Conservation (phyloP, 2,888 invertebrate species). For the Gibbula magus region DNA sequence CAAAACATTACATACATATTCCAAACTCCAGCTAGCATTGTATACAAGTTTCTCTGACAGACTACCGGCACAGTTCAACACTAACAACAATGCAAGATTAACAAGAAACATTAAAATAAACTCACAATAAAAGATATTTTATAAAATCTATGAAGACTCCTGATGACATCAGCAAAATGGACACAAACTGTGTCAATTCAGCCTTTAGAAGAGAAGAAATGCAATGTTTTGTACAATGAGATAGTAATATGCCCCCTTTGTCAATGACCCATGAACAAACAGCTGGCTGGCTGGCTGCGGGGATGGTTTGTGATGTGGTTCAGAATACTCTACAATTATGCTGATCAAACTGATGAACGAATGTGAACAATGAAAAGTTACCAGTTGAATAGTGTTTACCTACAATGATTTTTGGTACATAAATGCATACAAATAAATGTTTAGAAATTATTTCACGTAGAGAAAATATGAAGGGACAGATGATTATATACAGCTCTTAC, state of each 20-base stretch:
- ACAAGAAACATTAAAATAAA: conserved; percentile 10
- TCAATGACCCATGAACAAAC: no score
- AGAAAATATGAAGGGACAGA: not conserved
- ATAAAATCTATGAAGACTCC: conserved; percentile 7
- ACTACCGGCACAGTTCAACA: not conserved
- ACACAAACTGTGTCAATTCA: not conserved
- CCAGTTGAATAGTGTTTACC: no score
- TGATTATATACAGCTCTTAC: not conserved
- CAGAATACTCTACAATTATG: no score
- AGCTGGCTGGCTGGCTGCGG: no score
- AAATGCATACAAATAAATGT: no score
- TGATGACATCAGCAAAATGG: not conserved
- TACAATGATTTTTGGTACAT: no score
- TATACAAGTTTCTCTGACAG: not conserved
- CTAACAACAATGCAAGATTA: not conserved
- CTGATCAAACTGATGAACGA: no score
- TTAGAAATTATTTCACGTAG: no score
- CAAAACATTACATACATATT: no score
- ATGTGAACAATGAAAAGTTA: no score
- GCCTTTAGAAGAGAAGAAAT: not conserved
- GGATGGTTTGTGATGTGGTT: no score
- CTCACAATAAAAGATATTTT: conserved; percentile 4
- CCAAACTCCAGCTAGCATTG: not conserved
- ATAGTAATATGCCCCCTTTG: not conserved
- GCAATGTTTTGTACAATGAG: conserved; percentile 4